Base-by-base conservation (phyloP, 2,113 vertebrate species). In the Rousettus leschenaultii region DNA sequence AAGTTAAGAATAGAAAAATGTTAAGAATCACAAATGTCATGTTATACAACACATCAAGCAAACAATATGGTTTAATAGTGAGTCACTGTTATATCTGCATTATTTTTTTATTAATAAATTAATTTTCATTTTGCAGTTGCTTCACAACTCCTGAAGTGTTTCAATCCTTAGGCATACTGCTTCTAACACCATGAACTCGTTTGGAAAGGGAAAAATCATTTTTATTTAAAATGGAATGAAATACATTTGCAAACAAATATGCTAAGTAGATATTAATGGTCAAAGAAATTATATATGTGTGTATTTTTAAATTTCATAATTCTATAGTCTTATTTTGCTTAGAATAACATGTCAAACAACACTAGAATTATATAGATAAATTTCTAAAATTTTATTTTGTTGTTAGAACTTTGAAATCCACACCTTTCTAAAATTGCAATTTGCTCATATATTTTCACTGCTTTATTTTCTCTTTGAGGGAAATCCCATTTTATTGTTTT, bases 81-180 rank as follows among this genome's bases (percentile, higher is more conserved):
- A 89, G 43, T 30, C 24, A 28, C 35, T 82, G 28, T 55, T 96
- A 30, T 68, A 35, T 13, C 14, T 53, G 2, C 9, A 38, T 90
- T 92, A 53, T 86, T 89, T 89, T 87, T 83, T 91, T 45, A 78
- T 3, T 35, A 15, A 70, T 40, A 38, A 88, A 73, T 84, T 45
- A 74, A 38, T 57, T 89, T 95, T 91, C 59, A 92, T 94, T 96
- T 86, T 92, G 14, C 3, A 75, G 0, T 85, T 89, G 75, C 40
- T 74, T 89, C 43, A 77, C 19, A 78, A n/a, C 9, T 63, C 7
- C 43, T 75, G 16, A 95, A 82, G 24, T 38, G 7, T 53, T 86
- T 79, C 18, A 93, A 35, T 6, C 9, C n/a, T 77, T 68, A 51
- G 11, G 13, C 3, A 33, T 45, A 53, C 5, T 87, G 30, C 7